Evolutionary conservation across 2,888 invertebrate genomes (phyloP), one percentile per base, ranked within the genome.

Genomic region (Drosophila mercatorum): DNA sequence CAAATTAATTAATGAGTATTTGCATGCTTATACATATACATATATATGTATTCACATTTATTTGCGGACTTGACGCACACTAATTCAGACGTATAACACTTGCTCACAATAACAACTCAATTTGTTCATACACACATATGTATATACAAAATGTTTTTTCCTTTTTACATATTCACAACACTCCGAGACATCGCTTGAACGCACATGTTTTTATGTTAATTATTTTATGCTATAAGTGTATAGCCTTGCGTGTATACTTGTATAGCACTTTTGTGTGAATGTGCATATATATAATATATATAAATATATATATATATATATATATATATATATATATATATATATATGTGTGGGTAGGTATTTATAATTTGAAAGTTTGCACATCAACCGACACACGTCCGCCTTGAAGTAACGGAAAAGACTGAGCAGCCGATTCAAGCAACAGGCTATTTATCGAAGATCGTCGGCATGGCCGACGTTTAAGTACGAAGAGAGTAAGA

Each of bases 401-500:
- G 72, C 60, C 26, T 51, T 71, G 84, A 78, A 86, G 75, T 83
- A 75, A 83, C 79, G 68, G 56, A 63, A 66, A 57, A 72, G 76
- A 84, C 73, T 84, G 86, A 85, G 68, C 62, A 47, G 17, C 28
- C 34, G 40, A 38, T 57, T 52, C 26, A 11, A 38, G 51, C 61
- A 53, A 47, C 72, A 62, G 56, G 47, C 68, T 49, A 55, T 75
- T 88, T 82, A 72, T 66, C 62, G 44, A 38, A 75, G 80, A 81
- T 80, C 73, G 51, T 14, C 64, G 28, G 69, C 64, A 40, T 28
- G 28, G n/a, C 36, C 46, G 38, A 44, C 22, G n/a, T 65, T 14
- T 22, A 26, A 40, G 10, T 43, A 22, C 12, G 43, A 5, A 36
- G 17, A n/a, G 34, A 47, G n/a, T 6, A 22, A 6, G n/a, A 26